Conservation (phyloP, 2,888 invertebrate genomes). For the Tetanocera ferruginea region DNA sequence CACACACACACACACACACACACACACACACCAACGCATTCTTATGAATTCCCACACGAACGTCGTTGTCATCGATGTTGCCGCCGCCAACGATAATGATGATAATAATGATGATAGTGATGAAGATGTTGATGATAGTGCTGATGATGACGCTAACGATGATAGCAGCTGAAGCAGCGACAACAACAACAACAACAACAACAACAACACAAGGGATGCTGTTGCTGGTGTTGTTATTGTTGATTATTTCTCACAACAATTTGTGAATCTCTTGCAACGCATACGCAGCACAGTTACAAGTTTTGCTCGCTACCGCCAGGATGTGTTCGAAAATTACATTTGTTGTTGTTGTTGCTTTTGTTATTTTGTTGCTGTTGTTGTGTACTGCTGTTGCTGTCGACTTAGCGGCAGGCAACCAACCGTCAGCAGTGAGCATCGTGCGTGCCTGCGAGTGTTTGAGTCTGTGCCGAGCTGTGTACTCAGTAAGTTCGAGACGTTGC, state of each 20-base stretch:
- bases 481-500: slow-evolving; percentile 23
- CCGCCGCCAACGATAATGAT: neutral
- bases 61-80: neutral
- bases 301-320: slow-evolving; percentile 28
- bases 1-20: neutral
- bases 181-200: neutral
- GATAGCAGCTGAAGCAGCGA: neutral
- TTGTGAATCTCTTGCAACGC: slow-evolving; percentile 12
- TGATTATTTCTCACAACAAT: neutral
- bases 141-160: neutral
- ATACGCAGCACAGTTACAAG: slow-evolving; percentile 15
- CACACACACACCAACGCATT: neutral
- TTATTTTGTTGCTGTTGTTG: neutral
- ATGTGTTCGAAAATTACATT: slow-evolving; percentile 2
- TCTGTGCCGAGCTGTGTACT: slow-evolving; percentile 36
- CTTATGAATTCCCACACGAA: neutral
- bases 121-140: neutral
- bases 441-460: slow-evolving; percentile 27
- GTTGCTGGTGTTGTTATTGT: neutral
- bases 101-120: neutral
- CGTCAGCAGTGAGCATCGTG: neutral
- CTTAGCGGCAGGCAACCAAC: neutral
- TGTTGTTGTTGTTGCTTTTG: neutral
- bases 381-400: neutral
- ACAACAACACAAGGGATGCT: neutral